Percentiles rank a stretch among this genome's conserved stretches.
phyloP scores from a whole-genome alignment of 2,113 vertebrate species.

The Loxodonta africana region DNA sequence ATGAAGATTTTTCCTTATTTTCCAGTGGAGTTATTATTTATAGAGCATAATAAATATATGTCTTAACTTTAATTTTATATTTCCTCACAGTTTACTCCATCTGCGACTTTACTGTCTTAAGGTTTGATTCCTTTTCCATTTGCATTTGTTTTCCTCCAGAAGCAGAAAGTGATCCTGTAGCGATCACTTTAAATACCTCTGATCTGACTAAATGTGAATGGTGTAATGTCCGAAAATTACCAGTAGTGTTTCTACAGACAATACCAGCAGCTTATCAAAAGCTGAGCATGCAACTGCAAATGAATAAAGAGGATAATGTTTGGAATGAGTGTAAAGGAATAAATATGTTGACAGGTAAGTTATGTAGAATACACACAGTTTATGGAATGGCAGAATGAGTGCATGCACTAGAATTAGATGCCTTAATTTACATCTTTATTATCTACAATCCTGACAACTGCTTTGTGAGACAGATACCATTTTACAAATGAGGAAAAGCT shows the following conservation, averaged over 20 bases:
- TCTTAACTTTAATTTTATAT: conserved; percentile 49
- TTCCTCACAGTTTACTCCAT: neutral
- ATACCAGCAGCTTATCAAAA: conserved; percentile 90
- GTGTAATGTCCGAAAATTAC: conserved; percentile 96
- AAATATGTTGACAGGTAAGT: conserved; percentile 89
- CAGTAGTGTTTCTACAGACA: conserved; percentile 96
- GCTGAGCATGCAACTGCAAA: conserved; percentile 93
- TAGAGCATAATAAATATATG: neutral
- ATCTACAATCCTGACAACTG: neutral
- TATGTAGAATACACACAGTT: neutral
- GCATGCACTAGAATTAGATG: neutral
- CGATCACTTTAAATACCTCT: conserved; percentile 92
- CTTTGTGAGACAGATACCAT: neutral
- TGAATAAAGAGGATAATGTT: conserved; percentile 91
- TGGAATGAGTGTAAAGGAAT: conserved; percentile 94
- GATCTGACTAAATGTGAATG: conserved; percentile 97
- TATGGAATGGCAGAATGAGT: neutral
- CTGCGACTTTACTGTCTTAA: conserved; percentile 2
- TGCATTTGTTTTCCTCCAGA: conserved; percentile 79
- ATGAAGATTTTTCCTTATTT: conserved; percentile 51
- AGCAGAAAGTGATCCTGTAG: conserved; percentile 87
- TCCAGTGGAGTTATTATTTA: neutral
- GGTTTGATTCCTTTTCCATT: conserved; percentile 60
- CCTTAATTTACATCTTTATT: neutral
- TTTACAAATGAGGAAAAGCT: conserved; percentile 1